Evolutionary conservation across 2,888 invertebrate species (phyloP), one percentile per base, ranked within the genome.

Genomic region (Heteromurus nitidus): DNA sequence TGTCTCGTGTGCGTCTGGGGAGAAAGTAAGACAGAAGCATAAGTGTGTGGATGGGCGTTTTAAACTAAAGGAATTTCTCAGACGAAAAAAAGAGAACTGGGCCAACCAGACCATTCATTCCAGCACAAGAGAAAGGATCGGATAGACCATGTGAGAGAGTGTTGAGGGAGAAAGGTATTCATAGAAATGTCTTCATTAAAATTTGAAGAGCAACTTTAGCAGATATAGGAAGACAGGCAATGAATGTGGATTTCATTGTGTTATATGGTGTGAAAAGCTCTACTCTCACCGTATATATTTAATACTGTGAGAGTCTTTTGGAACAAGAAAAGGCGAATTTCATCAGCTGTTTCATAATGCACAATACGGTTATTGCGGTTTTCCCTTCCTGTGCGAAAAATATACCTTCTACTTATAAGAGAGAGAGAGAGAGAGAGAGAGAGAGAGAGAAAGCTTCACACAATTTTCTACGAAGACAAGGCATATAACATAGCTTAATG

Each of bases 131-230:
- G 18, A 26, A 31, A 31, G 28, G 53, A 13, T 30, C 22, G 47
- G 26, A n/a, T n/a, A n/a, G n/a, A n/a, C n/a, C n/a, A n/a, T n/a
- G n/a, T n/a, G n/a, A 47, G 22, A 65, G 24, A 58, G 20, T 31
- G 20, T 30, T 24, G 24, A 36, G 42, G 20, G 72, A 77, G 55
- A 55, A 42, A 20, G 55, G 58, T 58, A 22, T 62, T 68, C 62
- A 69, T 60, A 50, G 77, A 69, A 68, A 77, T 77, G 77, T 77
- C 58, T 77, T 77, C 77, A 77, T 77, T 77, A 77, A 77, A 77
- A 69, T 77, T 77, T 77, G 77, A 77, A 60, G 69, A 68, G 60
- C n/a, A 65, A 36, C 47, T 62, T 50, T 28, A 3, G 60, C 42
- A n/a, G 24, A 28, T 60, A 36, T 20, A 50, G 31, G 2, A 22